These are phyloP conservation scores for Formica exsecta DNA, from an alignment of 1,140 invertebrate genomes.

Conservation along the genomic window DNA sequence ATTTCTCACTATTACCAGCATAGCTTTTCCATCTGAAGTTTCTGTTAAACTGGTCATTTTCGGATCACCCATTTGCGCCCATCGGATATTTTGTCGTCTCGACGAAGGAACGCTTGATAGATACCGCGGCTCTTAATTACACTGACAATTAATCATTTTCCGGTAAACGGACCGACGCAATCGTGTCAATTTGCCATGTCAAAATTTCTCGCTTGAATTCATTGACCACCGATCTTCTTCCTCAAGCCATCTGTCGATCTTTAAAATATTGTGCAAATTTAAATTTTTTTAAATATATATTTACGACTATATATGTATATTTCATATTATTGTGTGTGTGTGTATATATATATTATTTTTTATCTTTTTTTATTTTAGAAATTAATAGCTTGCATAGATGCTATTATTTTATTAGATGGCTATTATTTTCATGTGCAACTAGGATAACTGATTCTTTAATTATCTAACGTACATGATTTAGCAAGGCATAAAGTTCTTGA, in stretches of 20 bases:
- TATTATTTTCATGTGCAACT: neutral
- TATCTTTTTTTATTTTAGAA: slow-evolving; percentile 17
- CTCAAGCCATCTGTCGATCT: slow-evolving; percentile 1
- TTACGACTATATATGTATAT: too few relatives aligned
- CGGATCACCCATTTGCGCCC: neutral
- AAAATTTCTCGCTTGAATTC: slow-evolving; percentile 53
- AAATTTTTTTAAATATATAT: neutral
- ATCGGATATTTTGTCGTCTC: slow-evolving; percentile 3
- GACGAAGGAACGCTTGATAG: slow-evolving; percentile 29
- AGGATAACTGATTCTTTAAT: neutral
- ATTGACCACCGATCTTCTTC: neutral
- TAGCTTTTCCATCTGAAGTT: neutral
- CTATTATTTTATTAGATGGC: too few relatives aligned
- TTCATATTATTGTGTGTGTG: too few relatives aligned
- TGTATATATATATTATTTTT: neutral
- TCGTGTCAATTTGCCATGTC: slow-evolving; percentile 53
- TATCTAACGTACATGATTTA: neutral
- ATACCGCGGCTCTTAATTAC: slow-evolving; percentile 51
- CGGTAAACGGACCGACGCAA: slow-evolving; percentile 54
- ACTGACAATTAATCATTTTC: slow-evolving; percentile 57
- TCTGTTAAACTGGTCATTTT: slow-evolving; percentile 5
- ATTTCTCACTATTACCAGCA: too few relatives aligned
- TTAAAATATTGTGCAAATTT: neutral
- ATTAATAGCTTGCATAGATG: neutral
- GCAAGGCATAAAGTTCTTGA: neutral